Conservation (phyloP, 2,113 vertebrate genomes). For the Ceyx margarethae region DNA sequence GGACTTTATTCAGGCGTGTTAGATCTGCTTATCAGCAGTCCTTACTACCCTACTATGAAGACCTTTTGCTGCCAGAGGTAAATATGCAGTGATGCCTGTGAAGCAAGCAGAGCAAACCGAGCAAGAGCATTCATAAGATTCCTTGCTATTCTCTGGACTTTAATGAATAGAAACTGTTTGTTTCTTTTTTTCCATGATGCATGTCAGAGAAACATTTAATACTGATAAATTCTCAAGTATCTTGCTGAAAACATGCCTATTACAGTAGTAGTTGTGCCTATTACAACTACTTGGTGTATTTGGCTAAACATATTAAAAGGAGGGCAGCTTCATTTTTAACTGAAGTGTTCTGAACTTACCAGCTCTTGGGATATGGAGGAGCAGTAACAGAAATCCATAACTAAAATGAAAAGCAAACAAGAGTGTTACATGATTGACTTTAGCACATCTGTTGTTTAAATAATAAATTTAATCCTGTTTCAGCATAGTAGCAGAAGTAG, state of each 20-base stretch:
- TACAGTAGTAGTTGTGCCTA: not conserved
- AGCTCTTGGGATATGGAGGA: slow-evolving; percentile 9
- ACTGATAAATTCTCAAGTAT: not conserved
- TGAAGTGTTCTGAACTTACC: slow-evolving; percentile 60
- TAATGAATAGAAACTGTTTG: not conserved
- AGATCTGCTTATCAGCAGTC: not conserved
- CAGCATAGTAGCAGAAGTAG: not conserved
- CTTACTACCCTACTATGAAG: not conserved
- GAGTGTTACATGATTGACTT: not conserved
- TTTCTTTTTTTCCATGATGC: not conserved
- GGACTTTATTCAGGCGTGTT: not conserved
- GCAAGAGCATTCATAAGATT: not conserved
- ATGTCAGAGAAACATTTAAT: not conserved
- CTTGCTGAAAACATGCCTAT: not conserved
- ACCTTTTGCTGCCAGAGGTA: not conserved
- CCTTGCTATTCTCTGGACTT: not conserved
- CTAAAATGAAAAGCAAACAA: slow-evolving; percentile 34
- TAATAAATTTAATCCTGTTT: not conserved
- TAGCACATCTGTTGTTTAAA: not conserved
- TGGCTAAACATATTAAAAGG: not conserved
- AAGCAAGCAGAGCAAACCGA: not conserved
- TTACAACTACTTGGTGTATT: not conserved
- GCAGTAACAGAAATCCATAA: slow-evolving; percentile 25
- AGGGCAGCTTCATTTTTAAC: not conserved
- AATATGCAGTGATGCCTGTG: not conserved